Evolutionary conservation across 1,140 invertebrate genomes (phyloP), one percentile per base, ranked within the genome.

Genomic region (Drosophila ohnishii): DNA sequence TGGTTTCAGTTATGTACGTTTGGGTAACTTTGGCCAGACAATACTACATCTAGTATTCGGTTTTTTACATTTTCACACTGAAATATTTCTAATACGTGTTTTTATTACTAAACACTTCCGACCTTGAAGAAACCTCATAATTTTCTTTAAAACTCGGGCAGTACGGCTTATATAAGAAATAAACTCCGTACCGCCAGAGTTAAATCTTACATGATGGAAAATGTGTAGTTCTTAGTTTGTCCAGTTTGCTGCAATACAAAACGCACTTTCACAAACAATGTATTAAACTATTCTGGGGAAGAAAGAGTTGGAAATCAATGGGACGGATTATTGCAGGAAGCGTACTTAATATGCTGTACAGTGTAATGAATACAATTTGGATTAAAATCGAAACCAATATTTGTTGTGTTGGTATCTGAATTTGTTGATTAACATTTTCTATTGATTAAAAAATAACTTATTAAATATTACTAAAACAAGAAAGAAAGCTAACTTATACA

Each of bases 1-100:
- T 45, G 56, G 62, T 34, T 70, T 70, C 14, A 19, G 66, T 69
- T 67, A 70, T 40, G 50, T 57, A 70, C 48, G 50, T 57, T 70
- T 47, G 37, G 57, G 60, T 64, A 48, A 63, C 11, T 63, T 48
- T 30, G 19, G 34, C 2, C 16, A 16, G 19, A 16, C 28, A 22
- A 25, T 47, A 42, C 35, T 67, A 14, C 53, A 58, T 28, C 16
- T 35, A 28, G 8, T 45, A 10, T 35, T 42, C 10, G 42, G 25
- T 47, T 22, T 65, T 61, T 65, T 65, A 45, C 37, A 45, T 40
- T 47, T 30, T 1, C 6, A 30, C 30, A 13, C 25, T 28, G 39
- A 5, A 39, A 42, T 16, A 40, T 28, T 28, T 35, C 3, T 25
- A 39, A 13, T 56, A 56, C 10, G 14, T 39, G 6, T 14, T 7